Evolutionary conservation across 2,797 vertebrate genomes (phyloP), one percentile per base, ranked within the genome.

Genomic region (Sphaeramia orbicularis): DNA sequence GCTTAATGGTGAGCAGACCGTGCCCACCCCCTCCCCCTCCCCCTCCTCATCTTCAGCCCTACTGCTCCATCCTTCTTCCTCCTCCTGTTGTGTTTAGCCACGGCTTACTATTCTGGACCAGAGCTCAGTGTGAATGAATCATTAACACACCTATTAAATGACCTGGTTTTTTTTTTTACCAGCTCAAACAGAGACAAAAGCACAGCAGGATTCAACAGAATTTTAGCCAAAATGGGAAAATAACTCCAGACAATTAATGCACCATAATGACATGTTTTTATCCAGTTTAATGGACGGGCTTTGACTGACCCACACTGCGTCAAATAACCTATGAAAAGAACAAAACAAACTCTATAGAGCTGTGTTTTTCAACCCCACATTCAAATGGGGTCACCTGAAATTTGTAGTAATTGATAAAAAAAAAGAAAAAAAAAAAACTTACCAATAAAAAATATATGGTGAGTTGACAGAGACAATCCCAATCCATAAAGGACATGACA

Each of bases 131-230:
- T 86, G 81, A 94, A 95, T 18, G 93, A 95, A 49, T 95, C 94
- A 86, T 81, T 76, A 78, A 93, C 78, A 10, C 93, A 93, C 4
- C 19, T 13, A 38, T 95, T 95, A 81, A 95, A 95, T 87, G 94
- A 89, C n/a, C n/a, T n/a, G 37, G 21, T 10, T 57, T 57, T 21
- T 10, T 57, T 42, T 27, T 19, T 32, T 21, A 3, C 42, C n/a
- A 56, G n/a, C n/a, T n/a, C n/a, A 94, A 41, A 48, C 7, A 35
- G 40, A 24, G 1, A n/a, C 41, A 7, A 54, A 42, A 49, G 9
- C 2, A 37, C 19, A 24, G 10, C 11, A 56, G 51, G 32, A 54
- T 8, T 8, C 7, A n/a, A 54, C 24, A 45, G n/a, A 2, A 19
- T 3, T n/a, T n/a, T n/a, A n/a, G n/a, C n/a, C n/a, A 53, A 40